Evolutionary conservation across 2,797 vertebrate species (phyloP), one percentile per base, ranked within the genome.

Genomic region (Falco naumanni): DNA sequence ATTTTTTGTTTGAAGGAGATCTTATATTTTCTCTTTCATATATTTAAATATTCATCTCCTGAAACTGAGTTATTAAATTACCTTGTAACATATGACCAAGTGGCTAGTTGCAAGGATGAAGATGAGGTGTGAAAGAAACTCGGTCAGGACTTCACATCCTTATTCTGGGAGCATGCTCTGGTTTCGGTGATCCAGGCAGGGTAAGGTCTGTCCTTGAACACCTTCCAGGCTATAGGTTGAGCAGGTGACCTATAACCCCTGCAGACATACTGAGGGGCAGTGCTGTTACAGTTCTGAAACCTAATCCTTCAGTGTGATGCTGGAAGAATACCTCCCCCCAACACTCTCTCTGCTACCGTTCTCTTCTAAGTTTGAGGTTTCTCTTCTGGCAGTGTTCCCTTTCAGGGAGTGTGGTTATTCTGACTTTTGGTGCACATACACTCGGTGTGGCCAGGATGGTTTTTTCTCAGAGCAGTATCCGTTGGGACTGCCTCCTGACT

Each of bases 1-100:
- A 31, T 47, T 93, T 96, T 92, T 88, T 90, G 69, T 91, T 95
- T 91, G 74, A 69, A 90, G 79, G 50, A 56, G 26, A 56, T 71
- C 41, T 87, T 92, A 33, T 28, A 37, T 94, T 95, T 94, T 95
- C 48, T 45, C 83, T 96, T 92, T 92, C 80, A 93, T 95, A 10
- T 64, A 74, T 94, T 92, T 95, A 95, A 95, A 94, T 95, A 93
- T 61, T 95, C 43, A 89, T 93, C 26, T 89, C 57, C 68, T 82
- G 57, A 86, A 95, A 94, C 39, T 3, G 51, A 90, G 60, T 94
- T 89, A 61, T n/a, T 93, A 75, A 93, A 95, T 90, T 84, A 61
- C 41, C 48, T 79, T 93, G 41, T 71, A 95, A 85, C 13, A 5
- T 86, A 63, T 63, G 80, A 43, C 53, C 48, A 51, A 64, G 43